Evolutionary conservation across 2,888 invertebrate genomes (phyloP).

Genomic region (Thera britannica): DNA sequence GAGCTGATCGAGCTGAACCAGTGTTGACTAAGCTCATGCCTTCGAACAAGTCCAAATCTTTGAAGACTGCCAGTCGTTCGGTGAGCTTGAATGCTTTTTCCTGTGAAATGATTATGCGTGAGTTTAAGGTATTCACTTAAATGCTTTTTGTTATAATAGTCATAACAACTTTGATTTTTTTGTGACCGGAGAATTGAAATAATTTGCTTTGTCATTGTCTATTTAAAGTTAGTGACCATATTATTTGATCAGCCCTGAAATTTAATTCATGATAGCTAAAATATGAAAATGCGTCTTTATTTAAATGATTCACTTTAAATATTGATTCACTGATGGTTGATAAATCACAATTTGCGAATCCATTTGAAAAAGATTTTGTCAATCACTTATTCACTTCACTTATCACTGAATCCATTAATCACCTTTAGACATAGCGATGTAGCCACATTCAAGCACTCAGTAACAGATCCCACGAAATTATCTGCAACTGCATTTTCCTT

Average conservation of each 20-base stretch:
- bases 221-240: not conserved
- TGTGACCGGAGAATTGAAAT: not conserved
- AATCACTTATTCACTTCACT: conserved; percentile 49
- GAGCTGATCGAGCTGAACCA: conserved; percentile 75
- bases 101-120: conserved; percentile 58
- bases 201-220: not conserved
- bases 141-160: not conserved
- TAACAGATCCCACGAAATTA: conserved; percentile 74
- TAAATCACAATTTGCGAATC: conserved; percentile 2
- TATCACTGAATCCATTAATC: conserved; percentile 62
- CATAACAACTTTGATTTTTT: too few species aligned
- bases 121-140: not conserved
- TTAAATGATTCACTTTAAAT: not conserved
- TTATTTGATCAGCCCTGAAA: not conserved
- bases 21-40: conserved; percentile 82
- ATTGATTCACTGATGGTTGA: conserved; percentile 13
- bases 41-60: conserved; percentile 80
- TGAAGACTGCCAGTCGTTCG: conserved; percentile 82
- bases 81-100: conserved; percentile 86
- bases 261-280: not conserved
- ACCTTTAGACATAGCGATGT: conserved; percentile 87
- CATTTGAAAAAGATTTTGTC: not conserved
- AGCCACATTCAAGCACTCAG: conserved; percentile 85
- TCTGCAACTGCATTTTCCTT: conserved; percentile 73
- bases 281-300: not conserved